Percentiles rank a stretch among this genome's conserved stretches.
Evolutionary conservation across 2,888 invertebrate species (phyloP).

Genomic region (Toxonevra muliebris): DNA sequence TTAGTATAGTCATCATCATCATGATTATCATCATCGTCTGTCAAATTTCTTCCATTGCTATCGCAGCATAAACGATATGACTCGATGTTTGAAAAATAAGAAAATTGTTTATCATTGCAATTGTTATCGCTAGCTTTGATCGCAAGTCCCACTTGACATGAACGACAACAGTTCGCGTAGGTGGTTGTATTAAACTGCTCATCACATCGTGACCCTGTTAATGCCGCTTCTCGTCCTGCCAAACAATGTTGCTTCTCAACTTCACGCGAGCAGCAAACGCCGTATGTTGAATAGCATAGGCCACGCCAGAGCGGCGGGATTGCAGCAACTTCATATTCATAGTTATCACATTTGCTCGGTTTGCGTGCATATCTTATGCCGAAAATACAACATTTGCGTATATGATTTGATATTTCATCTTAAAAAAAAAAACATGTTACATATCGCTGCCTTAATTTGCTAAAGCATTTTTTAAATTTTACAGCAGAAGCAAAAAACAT

Average conservation of each 20-base stretch:
- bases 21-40: constrained; percentile 33
- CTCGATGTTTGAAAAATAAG: constrained; percentile 65
- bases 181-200: constrained; percentile 48
- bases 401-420: constrained; percentile 53
- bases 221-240: constrained; percentile 56
- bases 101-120: constrained; percentile 68
- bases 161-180: constrained; percentile 71
- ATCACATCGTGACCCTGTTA: constrained; percentile 55
- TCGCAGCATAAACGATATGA: constrained; percentile 73
- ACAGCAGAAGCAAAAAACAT: too few species aligned
- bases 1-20: background rate
- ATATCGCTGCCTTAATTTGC: too few species aligned
- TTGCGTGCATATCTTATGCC: constrained; percentile 68
- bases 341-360: constrained; percentile 65
- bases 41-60: constrained; percentile 35
- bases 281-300: constrained; percentile 71
- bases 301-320: constrained; percentile 70
- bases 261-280: constrained; percentile 72
- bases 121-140: constrained; percentile 67
- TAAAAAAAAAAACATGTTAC: constrained; percentile 3
- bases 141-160: constrained; percentile 72
- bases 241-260: constrained; percentile 63
- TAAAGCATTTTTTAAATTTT: too few species aligned
- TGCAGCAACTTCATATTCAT: constrained; percentile 67
- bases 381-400: constrained; percentile 67